Evolutionary conservation across 2,888 invertebrate species (phyloP).

Genomic region (Malacosoma neustria): DNA sequence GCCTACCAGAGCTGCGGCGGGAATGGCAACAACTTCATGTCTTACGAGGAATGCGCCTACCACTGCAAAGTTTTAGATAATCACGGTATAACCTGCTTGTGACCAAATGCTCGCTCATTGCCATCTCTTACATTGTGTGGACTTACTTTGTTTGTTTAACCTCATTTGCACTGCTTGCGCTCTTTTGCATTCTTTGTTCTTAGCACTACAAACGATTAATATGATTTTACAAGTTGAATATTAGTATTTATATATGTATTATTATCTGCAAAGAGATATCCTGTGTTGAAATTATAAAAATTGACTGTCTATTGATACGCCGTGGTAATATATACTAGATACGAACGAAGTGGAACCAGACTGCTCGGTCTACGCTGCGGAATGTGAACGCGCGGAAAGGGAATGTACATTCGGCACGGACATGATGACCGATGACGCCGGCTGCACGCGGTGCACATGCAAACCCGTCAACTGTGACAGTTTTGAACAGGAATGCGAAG

Average conservation of each 20-base stretch:
- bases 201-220: no score
- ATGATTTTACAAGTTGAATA: no score
- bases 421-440: constrained; percentile 51
- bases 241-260: no score
- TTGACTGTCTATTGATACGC: no score
- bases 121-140: no score
- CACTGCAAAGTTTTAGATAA: constrained; percentile 25
- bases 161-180: no score
- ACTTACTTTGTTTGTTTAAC: no score
- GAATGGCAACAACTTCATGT: constrained; percentile 88
- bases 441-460: constrained; percentile 80
- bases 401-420: constrained; percentile 82
- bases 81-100: constrained; percentile 21
- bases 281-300: no score
- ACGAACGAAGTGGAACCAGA: constrained; percentile 37
- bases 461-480: constrained; percentile 67
- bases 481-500: constrained; percentile 76
- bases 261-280: no score
- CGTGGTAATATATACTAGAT: no score
- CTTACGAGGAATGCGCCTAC: constrained; percentile 79
- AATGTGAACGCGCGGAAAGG: constrained; percentile 74
- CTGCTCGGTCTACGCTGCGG: constrained; percentile 74
- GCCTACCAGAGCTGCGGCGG: constrained; percentile 92
- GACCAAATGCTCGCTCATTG: no score
- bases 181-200: no score